Conservation (phyloP, 2,113 vertebrate species). For the Noturus placidus region DNA sequence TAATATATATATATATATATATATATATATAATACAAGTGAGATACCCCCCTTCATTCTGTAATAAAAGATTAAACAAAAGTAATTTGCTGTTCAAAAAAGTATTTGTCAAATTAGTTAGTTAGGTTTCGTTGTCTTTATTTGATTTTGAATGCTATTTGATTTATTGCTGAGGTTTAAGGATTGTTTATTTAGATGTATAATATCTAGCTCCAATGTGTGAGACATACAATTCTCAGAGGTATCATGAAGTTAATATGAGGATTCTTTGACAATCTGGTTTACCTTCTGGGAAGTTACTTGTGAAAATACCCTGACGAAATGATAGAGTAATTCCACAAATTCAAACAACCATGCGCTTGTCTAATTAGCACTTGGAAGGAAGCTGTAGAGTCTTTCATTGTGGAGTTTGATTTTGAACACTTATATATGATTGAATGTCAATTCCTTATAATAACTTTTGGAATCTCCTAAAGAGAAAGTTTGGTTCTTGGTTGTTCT, state of each 20-base stretch:
- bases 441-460: slow-evolving; percentile 21
- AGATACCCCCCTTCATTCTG: neutral
- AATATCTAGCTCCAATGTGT: neutral
- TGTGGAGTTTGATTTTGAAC: neutral
- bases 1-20: neutral
- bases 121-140: neutral
- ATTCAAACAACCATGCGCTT: neutral
- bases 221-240: neutral
- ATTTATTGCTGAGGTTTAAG: neutral
- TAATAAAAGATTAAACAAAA: neutral
- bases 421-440: neutral
- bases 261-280: neutral
- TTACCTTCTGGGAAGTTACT: neutral
- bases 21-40: neutral
- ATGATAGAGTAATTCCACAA: neutral
- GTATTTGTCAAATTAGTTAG: neutral
- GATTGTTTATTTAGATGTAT: neutral
- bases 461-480: slow-evolving; percentile 51
- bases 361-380: neutral
- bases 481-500: slow-evolving; percentile 25
- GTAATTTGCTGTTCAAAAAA: neutral
- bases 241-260: neutral
- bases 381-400: neutral
- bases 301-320: neutral
- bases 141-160: neutral